Evolutionary conservation across 2,113 vertebrate species (phyloP), one percentile per base, ranked within the genome.

Genomic region (Corythornis vintsioides): DNA sequence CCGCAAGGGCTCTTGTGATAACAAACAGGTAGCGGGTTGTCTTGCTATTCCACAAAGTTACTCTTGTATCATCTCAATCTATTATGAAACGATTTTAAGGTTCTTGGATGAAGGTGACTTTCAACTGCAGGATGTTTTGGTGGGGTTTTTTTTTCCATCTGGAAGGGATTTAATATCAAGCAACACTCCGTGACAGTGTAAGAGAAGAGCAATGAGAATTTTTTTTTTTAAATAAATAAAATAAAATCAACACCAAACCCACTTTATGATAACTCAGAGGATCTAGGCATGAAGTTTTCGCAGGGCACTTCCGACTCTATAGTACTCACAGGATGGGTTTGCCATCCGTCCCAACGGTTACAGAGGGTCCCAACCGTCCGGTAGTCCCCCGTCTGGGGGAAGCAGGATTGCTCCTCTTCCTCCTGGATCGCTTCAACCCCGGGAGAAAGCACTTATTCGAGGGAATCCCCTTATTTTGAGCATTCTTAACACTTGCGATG

Each of bases 381-480:
- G 9, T 14, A 8, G 12, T 28, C 18, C 14, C 11, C 33, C 11
- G 26, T 26, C 18, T 16, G 8, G 14, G 45, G 29, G 31, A 31
- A 47, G 52, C 5, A 1, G 2, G 25, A 15, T 47, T 47, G 59
- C 7, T 56, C 9, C 18, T 2, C 20, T 43, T 28, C 25, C 5
- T 0, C 19, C 40, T 1, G 3, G 3, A 59, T 42, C 13, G 2
- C 13, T 52, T 74, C 64, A 11, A 40, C 13, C 5, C 11, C 0
- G 2, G 11, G 26, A 3, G 29, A 59, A 86, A 75, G 1, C 0
- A 0, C 1, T 0, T 35, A 31, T 25, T 65, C 1, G 4, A 63
- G 18, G 18, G 16, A 83, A 78, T 38, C 6, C 11, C 26, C 35
- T 38, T 59, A 38, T 56, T 73, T 38, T 21, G 11, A 64, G 17